Evolutionary conservation across 1,140 invertebrate species (phyloP), one percentile per base, ranked within the genome.

Genomic region (Cyrtorhinus lividipennis): DNA sequence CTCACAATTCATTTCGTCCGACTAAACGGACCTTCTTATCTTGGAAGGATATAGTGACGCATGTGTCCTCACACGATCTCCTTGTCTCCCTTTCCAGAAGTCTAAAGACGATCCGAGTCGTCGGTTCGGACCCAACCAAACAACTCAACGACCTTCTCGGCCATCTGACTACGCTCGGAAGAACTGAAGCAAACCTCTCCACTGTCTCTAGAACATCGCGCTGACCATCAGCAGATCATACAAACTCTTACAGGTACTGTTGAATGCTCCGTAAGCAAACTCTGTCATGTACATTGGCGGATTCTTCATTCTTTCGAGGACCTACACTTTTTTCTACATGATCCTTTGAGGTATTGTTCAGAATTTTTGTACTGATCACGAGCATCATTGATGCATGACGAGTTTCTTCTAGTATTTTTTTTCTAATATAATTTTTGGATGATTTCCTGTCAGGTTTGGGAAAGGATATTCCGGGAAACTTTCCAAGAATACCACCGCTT

Each of bases 401-500:
- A 82, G 85, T 68, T 82, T n/a, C n/a, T n/a, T n/a, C n/a, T n/a
- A n/a, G n/a, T n/a, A n/a, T n/a, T n/a, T n/a, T n/a, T 44, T 44
- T 44, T 44, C 8, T 44, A 44, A 44, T 44, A 8, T 44, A 44
- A 44, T n/a, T 44, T 44, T 44, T 10, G 8, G 8, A 44, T 44
- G n/a, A 44, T 44, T 87, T n/a, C n/a, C 13, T 71, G 88, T 18
- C 81, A 88, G 69, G 73, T 91, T 64, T 92, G 91, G 88, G 89
- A 92, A 70, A 81, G 83, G 61, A 86, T 91, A 61, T 92, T 94
- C 75, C 81, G 86, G 58, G 84, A 90, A 65, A 92, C 89, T 12
- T 89, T 94, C 79, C 80, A 87, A 64, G 85, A 91, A 66, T 92
- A 94, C 69, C 85, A 92, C 68, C 78, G 86, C 53, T 72, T 92